Evolutionary conservation across 2,888 invertebrate genomes (phyloP), one percentile per base, ranked within the genome.

Genomic region (Tiliacea citrago): DNA sequence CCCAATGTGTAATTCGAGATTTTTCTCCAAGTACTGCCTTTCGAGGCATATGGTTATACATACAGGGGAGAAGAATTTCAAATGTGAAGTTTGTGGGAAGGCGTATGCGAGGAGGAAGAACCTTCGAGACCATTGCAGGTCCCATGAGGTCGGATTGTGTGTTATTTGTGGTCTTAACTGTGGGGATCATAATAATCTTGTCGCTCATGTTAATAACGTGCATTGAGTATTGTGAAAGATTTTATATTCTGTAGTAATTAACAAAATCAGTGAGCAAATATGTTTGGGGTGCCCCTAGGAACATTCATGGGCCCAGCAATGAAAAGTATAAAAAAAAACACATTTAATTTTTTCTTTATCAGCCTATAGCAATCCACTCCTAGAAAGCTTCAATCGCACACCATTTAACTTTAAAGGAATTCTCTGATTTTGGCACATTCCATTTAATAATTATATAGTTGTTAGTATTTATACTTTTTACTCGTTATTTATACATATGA

Each of bases 11-110:
- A 91, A 91, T 73, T 91, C 93, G 0, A 89, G 94, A 71, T 96
- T 95, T 79, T 95, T 95, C 78, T 92, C 94, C 0, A 95, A 94
- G 73, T 92, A 93, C 66, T 90, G 94, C 68, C 90, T 97, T 1
- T 94, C 95, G 0, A 93, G 96, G 21, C 97, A 97, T 60, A 96
- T 96, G 96, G 85, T 95, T 8, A 94, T 94, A 21, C 97, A 97
- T 73, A 96, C 96, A 0, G 97, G 96, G 0, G 96, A 96, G 60
- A 95, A 95, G 68, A 96, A 94, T 77, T 97, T 94, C 60, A 95
- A 95, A 70, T 97, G 97, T 82, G 92, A 91, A 0, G 74, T 95
- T 0, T 97, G 97, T 75, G 94, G 95, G 0, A 97, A 96, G 77
- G 92, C 94, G 2, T 97, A 95, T 70, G 93, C 95, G 2, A 91